Evolutionary conservation across 2,888 invertebrate genomes (phyloP).

Genomic region (Aethes cnicana): DNA sequence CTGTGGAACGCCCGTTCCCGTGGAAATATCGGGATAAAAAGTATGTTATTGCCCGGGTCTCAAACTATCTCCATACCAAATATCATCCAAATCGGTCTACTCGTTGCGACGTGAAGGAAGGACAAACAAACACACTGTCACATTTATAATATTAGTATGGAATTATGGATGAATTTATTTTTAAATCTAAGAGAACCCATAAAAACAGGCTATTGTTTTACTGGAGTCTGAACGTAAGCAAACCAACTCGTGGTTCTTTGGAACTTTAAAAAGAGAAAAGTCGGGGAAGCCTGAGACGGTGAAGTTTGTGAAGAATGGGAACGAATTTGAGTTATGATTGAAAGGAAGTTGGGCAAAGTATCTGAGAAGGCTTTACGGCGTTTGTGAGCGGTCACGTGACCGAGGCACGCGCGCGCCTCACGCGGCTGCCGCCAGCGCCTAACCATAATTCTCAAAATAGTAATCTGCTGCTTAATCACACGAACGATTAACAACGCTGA

Average conservation of each 20-base stretch:
- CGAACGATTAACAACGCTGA: no score
- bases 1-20: no score
- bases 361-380: constrained; percentile 12
- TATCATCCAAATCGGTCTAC: no score
- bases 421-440: constrained; percentile 2
- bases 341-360: constrained; percentile 14
- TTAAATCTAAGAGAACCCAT: constrained; percentile 41
- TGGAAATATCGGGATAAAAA: no score
- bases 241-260: constrained; percentile 4
- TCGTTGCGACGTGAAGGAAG: no score
- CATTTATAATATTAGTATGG: no score
- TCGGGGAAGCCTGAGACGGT: constrained; percentile 9
- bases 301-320: constrained; percentile 5
- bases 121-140: no score
- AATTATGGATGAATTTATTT: no score
- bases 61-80: no score
- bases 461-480: no score
- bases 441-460: not conserved
- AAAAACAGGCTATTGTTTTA: constrained; percentile 41
- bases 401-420: constrained; percentile 15
- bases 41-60: no score
- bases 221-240: not conserved
- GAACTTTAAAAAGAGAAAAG: not conserved
- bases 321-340: constrained; percentile 13
- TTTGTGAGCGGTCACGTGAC: constrained; percentile 19